These are phyloP conservation scores for Tineola bisselliella DNA, from an alignment of 2,888 invertebrate species.

Conservation along the genomic window DNA sequence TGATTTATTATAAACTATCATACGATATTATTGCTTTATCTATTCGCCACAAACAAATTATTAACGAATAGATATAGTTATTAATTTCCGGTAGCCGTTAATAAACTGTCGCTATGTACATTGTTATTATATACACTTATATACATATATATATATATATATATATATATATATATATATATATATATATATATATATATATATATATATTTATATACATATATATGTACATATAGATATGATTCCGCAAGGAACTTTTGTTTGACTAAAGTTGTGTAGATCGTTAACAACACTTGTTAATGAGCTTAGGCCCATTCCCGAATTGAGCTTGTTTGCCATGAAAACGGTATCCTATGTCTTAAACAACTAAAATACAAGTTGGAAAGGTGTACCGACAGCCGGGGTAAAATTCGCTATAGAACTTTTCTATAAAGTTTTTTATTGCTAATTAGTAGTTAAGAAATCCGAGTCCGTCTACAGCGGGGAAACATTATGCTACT, in stretches of 20 bases:
- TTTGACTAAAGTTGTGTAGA: slow-evolving; percentile 16
- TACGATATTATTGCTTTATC: neutral
- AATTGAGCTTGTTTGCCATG: slow-evolving; percentile 4
- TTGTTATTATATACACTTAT: neutral
- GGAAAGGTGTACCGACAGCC: neutral
- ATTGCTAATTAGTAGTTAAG: slow-evolving; percentile 3
- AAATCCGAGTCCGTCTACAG: neutral
- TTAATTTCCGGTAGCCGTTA: neutral
- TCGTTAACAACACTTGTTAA: slow-evolving; percentile 34
- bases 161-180: neutral
- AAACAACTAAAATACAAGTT: slow-evolving; percentile 4
- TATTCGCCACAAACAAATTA: neutral
- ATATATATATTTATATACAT: neutral
- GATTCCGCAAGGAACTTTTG: neutral
- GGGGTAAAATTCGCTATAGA: neutral
- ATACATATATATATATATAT: neutral
- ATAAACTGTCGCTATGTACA: neutral
- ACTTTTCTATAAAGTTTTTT: neutral
- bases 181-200: neutral
- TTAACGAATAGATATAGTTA: neutral
- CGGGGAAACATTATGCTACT: neutral
- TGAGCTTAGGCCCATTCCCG: slow-evolving; percentile 21
- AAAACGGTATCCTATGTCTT: neutral
- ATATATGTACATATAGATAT: neutral
- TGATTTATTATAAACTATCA: no score